Percentiles rank a stretch among this genome's conserved stretches.
Evolutionary conservation across 2,113 vertebrate genomes (phyloP).

Genomic region (Entelurus aequoreus): DNA sequence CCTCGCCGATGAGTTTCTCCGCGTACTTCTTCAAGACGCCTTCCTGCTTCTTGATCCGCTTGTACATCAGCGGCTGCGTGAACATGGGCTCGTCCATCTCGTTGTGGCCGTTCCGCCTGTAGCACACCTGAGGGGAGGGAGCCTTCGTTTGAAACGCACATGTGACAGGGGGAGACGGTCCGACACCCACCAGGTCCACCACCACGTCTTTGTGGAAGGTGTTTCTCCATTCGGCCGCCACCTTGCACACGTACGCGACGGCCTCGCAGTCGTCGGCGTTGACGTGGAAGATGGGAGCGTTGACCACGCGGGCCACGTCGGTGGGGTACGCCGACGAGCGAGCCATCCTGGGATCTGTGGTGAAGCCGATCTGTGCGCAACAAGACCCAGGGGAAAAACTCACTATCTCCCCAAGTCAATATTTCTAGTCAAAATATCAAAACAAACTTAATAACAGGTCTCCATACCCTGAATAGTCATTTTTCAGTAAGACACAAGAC

Average conservation of each 20-base stretch:
- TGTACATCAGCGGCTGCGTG: constrained; percentile 98
- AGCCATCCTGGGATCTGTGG: constrained; percentile 92
- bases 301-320: constrained; percentile 91
- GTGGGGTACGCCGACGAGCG: constrained; percentile 95
- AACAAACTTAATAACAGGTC: no score
- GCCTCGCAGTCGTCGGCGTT: constrained; percentile 95
- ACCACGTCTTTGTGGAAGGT: constrained; percentile 98
- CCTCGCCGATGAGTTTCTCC: constrained; percentile 87
- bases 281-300: constrained; percentile 96
- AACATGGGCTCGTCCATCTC: constrained; percentile 99
- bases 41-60: constrained; percentile 97
- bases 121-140: constrained; percentile 77
- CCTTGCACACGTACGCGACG: constrained; percentile 92
- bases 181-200: constrained; percentile 85
- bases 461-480: no score
- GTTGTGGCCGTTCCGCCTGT: constrained; percentile 91
- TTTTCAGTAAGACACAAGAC: no score
- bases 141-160: background rate
- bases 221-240: constrained; percentile 92
- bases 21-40: constrained; percentile 91
- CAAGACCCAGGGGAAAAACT: no score
- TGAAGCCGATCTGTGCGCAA: constrained; percentile 87
- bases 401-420: no score
- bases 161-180: background rate
- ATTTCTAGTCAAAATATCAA: no score